These are phyloP conservation scores for Lycocorax pyrrhopterus DNA, from an alignment of 2,113 vertebrate genomes.

Conservation along the genomic window DNA sequence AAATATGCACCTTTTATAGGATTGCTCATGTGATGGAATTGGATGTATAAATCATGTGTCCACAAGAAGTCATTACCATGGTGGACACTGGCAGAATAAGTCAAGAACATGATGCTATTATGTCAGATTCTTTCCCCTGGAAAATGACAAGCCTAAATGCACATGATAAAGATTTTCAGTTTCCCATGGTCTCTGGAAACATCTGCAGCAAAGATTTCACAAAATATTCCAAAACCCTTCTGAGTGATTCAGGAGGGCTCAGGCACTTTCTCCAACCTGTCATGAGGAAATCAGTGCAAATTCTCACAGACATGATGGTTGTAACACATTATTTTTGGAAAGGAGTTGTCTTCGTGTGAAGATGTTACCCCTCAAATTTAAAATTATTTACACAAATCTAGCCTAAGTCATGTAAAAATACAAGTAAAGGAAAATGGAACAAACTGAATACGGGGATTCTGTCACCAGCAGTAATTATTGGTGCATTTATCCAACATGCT, in stretches of 20 bases:
- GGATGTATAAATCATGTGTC: slow-evolving; percentile 58
- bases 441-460: neutral
- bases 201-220: slow-evolving; percentile 2
- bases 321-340: neutral
- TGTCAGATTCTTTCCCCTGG: slow-evolving; percentile 6
- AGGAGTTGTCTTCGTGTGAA: neutral
- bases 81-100: slow-evolving; percentile 56
- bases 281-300: neutral
- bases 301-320: neutral
- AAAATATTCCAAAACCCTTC: neutral
- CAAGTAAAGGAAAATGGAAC: neutral
- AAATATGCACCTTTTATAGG: slow-evolving; percentile 64
- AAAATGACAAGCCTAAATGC: slow-evolving; percentile 36
- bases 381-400: neutral
- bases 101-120: slow-evolving; percentile 46
- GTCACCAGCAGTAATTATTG: neutral
- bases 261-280: neutral
- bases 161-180: slow-evolving; percentile 11
- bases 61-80: slow-evolving; percentile 53
- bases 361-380: neutral
- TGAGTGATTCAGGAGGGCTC: neutral
- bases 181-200: neutral
- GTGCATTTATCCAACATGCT: neutral
- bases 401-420: neutral
- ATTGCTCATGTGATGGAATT: slow-evolving; percentile 53